Evolutionary conservation across 64 coral and sea anemone species (phyloP).

Genomic region (Acropora tenuis): DNA sequence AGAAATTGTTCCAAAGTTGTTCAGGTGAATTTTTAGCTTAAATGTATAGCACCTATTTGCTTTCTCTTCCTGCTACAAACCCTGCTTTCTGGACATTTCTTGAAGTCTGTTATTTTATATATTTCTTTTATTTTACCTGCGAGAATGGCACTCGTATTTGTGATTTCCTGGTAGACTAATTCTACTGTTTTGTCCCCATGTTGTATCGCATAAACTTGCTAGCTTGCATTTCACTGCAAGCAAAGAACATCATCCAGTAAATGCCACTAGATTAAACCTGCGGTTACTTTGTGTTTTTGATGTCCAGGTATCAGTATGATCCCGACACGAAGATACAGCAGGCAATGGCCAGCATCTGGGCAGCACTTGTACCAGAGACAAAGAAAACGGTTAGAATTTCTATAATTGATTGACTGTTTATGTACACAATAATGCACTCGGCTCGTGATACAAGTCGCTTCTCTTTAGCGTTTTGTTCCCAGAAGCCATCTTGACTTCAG

Average conservation of each 20-base stretch:
- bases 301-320: conserved; percentile 90
- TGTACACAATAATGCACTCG: too few relatives aligned
- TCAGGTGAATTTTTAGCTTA: conserved; percentile 65
- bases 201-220: not conserved
- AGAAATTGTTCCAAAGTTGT: conserved; percentile 93
- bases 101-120: too few relatives aligned
- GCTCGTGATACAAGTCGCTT: too few relatives aligned
- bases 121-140: too few relatives aligned
- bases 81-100: too few relatives aligned
- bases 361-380: conserved; percentile 85
- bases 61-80: too few relatives aligned
- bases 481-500: too few relatives aligned
- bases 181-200: not conserved
- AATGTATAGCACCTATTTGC: too few relatives aligned
- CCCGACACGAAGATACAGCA: conserved; percentile 89
- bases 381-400: conserved; percentile 74
- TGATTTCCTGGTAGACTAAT: not conserved
- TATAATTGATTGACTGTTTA: too few relatives aligned
- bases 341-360: conserved; percentile 97
- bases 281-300: not conserved
- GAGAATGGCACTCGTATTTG: too few relatives aligned
- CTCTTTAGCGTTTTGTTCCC: too few relatives aligned
- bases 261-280: not conserved
- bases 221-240: not conserved
- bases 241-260: not conserved